Conservation (phyloP, 2,113 vertebrate species). For the Puffinus mauretanicus region DNA sequence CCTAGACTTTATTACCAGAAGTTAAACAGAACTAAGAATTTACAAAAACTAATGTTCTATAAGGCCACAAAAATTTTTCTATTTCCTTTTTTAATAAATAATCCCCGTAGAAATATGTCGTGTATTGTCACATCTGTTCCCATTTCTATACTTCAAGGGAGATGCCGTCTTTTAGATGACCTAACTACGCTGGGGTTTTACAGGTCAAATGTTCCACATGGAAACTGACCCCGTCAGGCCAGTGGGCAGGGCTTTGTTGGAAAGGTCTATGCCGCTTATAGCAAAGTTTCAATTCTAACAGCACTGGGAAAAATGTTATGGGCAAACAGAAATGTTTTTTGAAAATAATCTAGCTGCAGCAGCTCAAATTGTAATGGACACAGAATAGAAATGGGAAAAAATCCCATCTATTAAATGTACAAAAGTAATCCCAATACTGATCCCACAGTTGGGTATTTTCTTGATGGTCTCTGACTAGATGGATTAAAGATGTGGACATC, state of each 20-base stretch:
- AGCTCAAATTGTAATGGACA: not conserved
- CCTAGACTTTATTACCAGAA: not conserved
- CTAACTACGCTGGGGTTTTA: not conserved
- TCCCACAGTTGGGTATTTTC: conserved; percentile 3
- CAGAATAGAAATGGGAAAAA: not conserved
- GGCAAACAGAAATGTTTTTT: not conserved
- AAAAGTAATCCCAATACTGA: not conserved
- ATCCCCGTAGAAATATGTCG: not conserved
- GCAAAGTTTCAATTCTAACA: not conserved
- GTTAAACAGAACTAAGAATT: not conserved
- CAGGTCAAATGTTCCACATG: not conserved
- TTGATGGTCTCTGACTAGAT: not conserved
- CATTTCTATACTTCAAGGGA: not conserved
- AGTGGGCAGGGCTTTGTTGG: not conserved
- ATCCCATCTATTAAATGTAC: not conserved
- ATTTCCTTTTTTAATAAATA: not conserved
- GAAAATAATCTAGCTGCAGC: not conserved
- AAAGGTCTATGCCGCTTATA: not conserved
- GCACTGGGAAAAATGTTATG: not conserved
- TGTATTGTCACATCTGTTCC: not conserved
- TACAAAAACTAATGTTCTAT: not conserved
- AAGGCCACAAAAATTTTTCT: not conserved
- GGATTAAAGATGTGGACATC: not conserved
- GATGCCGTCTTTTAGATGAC: not conserved
- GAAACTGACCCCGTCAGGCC: not conserved